A percentile compares a stretch with the other conserved stretches of the same genome.
phyloP scores from a whole-genome alignment of 2,113 vertebrate species.

The Lynx canadensis region DNA sequence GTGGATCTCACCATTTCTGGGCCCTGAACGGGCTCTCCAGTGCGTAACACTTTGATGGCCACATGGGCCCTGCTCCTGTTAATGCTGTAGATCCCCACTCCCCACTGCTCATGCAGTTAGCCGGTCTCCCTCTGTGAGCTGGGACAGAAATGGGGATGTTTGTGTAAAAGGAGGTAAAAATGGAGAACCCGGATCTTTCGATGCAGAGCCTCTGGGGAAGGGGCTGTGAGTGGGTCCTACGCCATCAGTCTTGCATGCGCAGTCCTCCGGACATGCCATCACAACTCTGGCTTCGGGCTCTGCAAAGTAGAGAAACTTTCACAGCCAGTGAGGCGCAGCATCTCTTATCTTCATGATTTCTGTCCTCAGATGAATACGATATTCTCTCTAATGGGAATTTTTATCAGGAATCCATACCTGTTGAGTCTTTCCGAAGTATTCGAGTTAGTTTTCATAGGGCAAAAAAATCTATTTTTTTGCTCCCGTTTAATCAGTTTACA shows the following conservation, averaged over 20 bases:
- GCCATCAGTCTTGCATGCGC: fast-evolving
- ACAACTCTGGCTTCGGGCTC: neutral
- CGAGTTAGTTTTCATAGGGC: neutral
- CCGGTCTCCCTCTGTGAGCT: neutral
- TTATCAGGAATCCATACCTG: too few relatives aligned
- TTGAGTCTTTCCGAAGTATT: neutral
- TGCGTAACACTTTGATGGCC: fast-evolving
- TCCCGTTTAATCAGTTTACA: neutral
- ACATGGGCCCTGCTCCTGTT: fast-evolving
- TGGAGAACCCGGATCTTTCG: too few relatives aligned
- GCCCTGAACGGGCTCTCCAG: neutral
- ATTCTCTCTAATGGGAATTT: neutral
- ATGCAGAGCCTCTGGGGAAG: neutral
- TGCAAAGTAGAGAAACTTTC: neutral
- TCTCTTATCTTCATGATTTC: neutral
- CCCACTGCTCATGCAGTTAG: too few relatives aligned
- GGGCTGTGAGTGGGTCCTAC: fast-evolving
- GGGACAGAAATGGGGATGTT: neutral
- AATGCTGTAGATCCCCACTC: fast-evolving
- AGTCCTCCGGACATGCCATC: fast-evolving
- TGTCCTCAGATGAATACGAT: neutral
- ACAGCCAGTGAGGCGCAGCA: fast-evolving
- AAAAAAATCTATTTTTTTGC: neutral
- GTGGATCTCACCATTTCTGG: neutral
- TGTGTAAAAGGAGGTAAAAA: neutral